A percentile compares a stretch with the other conserved stretches of the same genome.
Evolutionary conservation across 2,113 vertebrate species (phyloP).

Genomic region (Empidonax alnorum): DNA sequence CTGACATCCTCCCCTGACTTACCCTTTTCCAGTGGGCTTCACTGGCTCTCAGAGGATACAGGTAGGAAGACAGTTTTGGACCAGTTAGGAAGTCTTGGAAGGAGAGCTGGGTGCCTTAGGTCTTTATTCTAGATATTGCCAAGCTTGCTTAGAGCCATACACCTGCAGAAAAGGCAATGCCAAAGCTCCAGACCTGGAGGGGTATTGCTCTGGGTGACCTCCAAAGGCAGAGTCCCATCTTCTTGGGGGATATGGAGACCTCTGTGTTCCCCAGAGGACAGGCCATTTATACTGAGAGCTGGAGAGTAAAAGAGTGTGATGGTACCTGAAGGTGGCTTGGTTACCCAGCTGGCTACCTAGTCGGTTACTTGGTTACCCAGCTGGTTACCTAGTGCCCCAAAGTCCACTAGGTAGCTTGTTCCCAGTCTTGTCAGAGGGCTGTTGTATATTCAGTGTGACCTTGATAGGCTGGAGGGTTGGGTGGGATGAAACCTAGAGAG

Average conservation of each 20-base stretch:
- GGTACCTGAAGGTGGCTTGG: neutral
- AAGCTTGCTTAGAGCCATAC: neutral
- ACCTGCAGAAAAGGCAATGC: neutral
- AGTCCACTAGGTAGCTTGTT: neutral
- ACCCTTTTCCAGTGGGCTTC: neutral
- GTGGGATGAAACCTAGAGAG: neutral
- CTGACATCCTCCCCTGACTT: neutral
- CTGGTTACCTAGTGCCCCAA: neutral
- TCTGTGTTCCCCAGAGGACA: neutral
- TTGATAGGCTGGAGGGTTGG: no score
- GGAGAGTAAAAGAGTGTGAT: neutral
- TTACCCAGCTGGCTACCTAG: neutral
- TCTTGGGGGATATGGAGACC: neutral
- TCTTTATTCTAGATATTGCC: neutral
- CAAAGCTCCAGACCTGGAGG: neutral
- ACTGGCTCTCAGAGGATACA: neutral
- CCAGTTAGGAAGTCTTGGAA: neutral
- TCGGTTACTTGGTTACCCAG: neutral
- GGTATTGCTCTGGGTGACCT: neutral
- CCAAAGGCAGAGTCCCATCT: neutral
- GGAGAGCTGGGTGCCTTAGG: neutral
- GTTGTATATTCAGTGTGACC: no score
- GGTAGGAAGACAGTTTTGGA: neutral
- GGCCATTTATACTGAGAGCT: neutral
- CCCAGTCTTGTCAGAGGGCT: neutral